Evolutionary conservation across 1,140 invertebrate genomes (phyloP), one percentile per base, ranked within the genome.

Genomic region (Drosophila dunni): DNA sequence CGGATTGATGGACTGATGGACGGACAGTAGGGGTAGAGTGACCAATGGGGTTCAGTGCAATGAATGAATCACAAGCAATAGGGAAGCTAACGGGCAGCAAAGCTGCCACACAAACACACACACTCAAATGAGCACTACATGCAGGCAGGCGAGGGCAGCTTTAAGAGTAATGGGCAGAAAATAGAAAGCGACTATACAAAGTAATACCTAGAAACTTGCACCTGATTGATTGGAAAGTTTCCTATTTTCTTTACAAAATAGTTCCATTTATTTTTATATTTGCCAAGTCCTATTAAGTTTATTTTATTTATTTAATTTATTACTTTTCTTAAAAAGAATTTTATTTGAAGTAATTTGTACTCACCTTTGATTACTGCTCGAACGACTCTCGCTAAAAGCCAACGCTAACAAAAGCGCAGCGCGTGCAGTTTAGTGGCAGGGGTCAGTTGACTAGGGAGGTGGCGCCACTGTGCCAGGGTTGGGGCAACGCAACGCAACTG

Each of bases 21-120:
- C 61, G 24, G 58, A 24, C 69, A 34, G 70, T 57, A 66, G 36
- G 29, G 51, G 46, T 45, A 44, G 72, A 73, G 58, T 76, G 68
- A 67, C 68, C 63, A 62, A 73, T 64, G 64, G 67, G 33, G 29
- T 13, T 42, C 54, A 88, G 74, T 76, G 63, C 63, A 79, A 88
- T 86, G 82, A 83, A 83, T 86, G 82, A 88, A 86, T 88, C 82
- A 86, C 79, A 60, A 79, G 79, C 66, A 15, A 57, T 44, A 42
- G 36, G 51, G 54, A 56, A 53, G 50, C 29, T 48, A 63, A 44
- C 38, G 29, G 44, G 29, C 33, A 54, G 48, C 48, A 68, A 60
- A 54, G 40, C 64, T 46, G 24, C 20, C 38, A 62, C 45, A 64
- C 63, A 61, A 56, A 71, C 42, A 17, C 15, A 48, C 53, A 45